A percentile compares a stretch with the other conserved stretches of the same genome.
These are phyloP conservation scores for Leptopilina drosophilae DNA, from an alignment of 2,888 invertebrate species.

Conservation along the genomic window DNA sequence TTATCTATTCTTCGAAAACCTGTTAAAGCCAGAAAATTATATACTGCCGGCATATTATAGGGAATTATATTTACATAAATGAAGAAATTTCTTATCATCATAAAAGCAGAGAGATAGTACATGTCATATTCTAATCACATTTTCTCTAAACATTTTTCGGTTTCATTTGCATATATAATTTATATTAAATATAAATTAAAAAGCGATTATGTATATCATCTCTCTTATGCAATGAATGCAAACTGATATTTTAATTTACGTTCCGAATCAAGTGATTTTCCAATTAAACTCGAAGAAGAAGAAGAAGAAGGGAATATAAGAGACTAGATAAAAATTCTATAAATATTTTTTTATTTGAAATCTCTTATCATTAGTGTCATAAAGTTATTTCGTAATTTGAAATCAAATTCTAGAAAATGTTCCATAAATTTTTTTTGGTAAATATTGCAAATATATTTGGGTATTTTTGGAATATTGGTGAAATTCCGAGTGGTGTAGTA, in stretches of 20 bases:
- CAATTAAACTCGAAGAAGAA: too few relatives aligned
- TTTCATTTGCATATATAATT: background rate
- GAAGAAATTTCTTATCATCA: constrained; percentile 27
- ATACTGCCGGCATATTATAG: background rate
- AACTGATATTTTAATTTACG: constrained; percentile 10
- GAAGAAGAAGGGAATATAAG: too few relatives aligned
- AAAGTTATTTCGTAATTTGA: too few relatives aligned
- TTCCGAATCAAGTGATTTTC: too few relatives aligned
- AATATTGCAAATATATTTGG: too few relatives aligned
- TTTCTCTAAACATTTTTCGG: background rate
- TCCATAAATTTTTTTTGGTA: too few relatives aligned
- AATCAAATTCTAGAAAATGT: too few relatives aligned
- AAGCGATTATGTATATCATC: background rate
- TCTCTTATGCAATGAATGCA: background rate
- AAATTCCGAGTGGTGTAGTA: background rate
- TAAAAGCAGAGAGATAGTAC: background rate
- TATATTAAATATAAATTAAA: background rate
- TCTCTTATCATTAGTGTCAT: too few relatives aligned
- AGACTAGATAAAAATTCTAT: too few relatives aligned
- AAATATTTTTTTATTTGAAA: too few relatives aligned
- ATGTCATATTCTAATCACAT: constrained; percentile 9
- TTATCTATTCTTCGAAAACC: constrained; percentile 14
- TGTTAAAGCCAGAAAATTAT: background rate
- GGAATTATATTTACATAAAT: background rate
- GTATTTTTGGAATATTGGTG: too few relatives aligned